Conservation (phyloP, 2,113 vertebrate species). For the Hippocampus mohnikei region DNA sequence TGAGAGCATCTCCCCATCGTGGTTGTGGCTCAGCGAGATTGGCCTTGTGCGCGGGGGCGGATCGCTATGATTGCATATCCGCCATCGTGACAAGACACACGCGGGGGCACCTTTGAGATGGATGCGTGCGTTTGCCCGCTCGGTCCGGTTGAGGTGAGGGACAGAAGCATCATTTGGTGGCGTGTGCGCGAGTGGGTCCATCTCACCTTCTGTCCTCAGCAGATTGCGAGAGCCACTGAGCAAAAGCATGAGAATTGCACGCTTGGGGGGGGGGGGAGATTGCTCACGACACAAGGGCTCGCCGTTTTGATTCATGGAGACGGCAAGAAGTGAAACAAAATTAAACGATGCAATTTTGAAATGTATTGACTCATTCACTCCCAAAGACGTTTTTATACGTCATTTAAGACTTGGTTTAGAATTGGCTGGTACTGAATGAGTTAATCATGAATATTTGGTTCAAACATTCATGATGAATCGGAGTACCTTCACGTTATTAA, state of each 20-base stretch:
- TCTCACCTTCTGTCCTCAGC: constrained; percentile 39
- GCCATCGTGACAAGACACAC: constrained; percentile 14
- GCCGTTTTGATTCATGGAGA: too few relatives aligned
- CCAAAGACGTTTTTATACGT: too few relatives aligned
- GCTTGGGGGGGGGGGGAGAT: constrained; percentile 13
- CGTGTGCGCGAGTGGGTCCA: constrained; percentile 26
- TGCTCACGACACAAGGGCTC: not conserved
- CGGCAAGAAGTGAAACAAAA: not conserved
- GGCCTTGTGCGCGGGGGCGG: constrained; percentile 25
- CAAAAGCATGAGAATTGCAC: constrained; percentile 19
- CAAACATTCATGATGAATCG: not conserved
- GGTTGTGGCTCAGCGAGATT: constrained; percentile 6
- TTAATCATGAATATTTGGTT: constrained; percentile 7
- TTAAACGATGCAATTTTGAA: not conserved
- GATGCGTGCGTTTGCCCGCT: constrained; percentile 51
- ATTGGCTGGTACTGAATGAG: too few relatives aligned
- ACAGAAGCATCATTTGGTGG: constrained; percentile 53
- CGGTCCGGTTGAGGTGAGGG: constrained; percentile 64
- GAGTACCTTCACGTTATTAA: not conserved
- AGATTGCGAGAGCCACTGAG: constrained; percentile 36
- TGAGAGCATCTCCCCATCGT: constrained; percentile 22
- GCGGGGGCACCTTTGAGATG: constrained; percentile 39
- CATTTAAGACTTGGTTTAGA: too few relatives aligned
- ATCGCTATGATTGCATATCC: constrained; percentile 21
- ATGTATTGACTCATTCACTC: too few relatives aligned